Base-by-base conservation (phyloP, 1,140 invertebrate genomes). In the Drosophila erecta region DNA sequence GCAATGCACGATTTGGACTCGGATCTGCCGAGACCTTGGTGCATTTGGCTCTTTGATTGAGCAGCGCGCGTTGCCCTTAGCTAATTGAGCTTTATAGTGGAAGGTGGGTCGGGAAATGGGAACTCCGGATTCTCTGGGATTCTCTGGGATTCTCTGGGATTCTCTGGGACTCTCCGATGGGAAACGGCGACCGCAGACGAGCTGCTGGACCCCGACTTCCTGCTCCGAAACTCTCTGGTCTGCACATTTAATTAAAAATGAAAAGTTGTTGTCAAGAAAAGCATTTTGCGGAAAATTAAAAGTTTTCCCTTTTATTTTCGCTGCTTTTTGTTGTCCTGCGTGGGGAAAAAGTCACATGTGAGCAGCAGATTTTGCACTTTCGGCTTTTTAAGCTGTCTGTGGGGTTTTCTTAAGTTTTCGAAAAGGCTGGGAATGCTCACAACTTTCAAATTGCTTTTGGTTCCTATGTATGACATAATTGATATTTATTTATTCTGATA, bases 231-330 rank as follows among this genome's bases (percentile, higher is more conserved):
- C 27, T 20, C 5, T 30, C 22, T 38, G 30, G 22, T 74, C 51
- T 81, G 57, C 74, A 30, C 55, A 83, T 87, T 87, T 87, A 87
- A 87, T 87, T 87, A 83, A 89, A 87, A 86, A 89, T 89, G 66
- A 81, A 87, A 87, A 89, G 83, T 89, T 83, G 66, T 69, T 69
- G 79, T 60, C 69, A 87, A 87, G 83, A 81, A 86, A 83, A 79
- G 66, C 47, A 64, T 75, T 75, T 81, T 86, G 84, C 84, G 83
- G 83, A 87, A 87, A 87, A 87, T 87, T 87, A 87, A 87, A 87
- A 87, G 84, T 87, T 87, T 87, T 87, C 61, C 54, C 51, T 78
- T 62, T 79, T 64, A 69, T 69, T 79, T 72, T 58, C 35, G 37
- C 33, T 46, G 40, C 33, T 60, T 47, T 53, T 58, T 62, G 17